phyloP scores from a whole-genome alignment of 2,888 invertebrate species.

The Harpalus rufipes region DNA sequence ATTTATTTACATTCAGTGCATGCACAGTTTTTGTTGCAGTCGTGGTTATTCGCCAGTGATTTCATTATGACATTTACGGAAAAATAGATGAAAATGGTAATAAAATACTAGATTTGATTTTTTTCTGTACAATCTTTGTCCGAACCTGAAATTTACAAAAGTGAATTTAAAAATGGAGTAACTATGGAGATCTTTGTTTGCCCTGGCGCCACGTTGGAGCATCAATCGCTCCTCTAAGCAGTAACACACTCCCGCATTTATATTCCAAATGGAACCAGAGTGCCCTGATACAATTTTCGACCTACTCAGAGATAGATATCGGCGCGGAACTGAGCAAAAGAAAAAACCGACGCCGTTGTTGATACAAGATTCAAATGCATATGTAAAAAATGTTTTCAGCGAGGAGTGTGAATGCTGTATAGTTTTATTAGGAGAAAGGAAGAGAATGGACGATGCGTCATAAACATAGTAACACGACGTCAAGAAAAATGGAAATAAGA shows the following conservation, averaged over 20 bases:
- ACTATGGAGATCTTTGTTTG: background rate
- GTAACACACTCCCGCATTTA: conserved; percentile 71
- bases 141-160: too few relatives aligned
- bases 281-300: conserved; percentile 71
- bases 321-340: conserved; percentile 68
- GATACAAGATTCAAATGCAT: conserved; percentile 66
- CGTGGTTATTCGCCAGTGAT: too few relatives aligned
- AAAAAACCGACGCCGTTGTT: conserved; percentile 58
- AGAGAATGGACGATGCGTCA: conserved; percentile 52
- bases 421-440: conserved; percentile 64
- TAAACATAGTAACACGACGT: conserved; percentile 58
- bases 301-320: conserved; percentile 71
- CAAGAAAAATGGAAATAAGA: conserved; percentile 66
- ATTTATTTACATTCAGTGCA: too few relatives aligned
- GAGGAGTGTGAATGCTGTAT: conserved; percentile 63
- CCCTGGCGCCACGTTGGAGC: conserved; percentile 66
- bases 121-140: too few relatives aligned
- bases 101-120: too few relatives aligned
- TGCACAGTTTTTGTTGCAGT: too few relatives aligned
- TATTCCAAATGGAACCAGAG: conserved; percentile 71
- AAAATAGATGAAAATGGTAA: too few relatives aligned
- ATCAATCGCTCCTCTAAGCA: conserved; percentile 69
- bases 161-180: background rate
- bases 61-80: too few relatives aligned
- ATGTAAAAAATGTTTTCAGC: conserved; percentile 66